phyloP scores from a whole-genome alignment of 2,113 vertebrate species.

The Pseudopipra pipra region DNA sequence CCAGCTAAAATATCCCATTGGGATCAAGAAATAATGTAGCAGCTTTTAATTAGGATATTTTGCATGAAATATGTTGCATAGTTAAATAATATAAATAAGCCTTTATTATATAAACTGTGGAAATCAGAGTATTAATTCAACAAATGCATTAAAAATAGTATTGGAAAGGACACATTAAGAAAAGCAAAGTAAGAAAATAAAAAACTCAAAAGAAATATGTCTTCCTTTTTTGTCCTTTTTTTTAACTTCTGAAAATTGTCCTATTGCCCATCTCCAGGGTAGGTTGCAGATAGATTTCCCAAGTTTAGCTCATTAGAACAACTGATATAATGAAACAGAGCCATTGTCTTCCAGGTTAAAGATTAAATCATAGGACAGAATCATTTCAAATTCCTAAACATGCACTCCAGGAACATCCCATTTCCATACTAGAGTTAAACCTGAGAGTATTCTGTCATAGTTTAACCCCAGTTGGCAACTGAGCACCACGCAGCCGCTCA shows the following conservation, averaged over 20 bases:
- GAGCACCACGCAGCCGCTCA: rapidly evolving
- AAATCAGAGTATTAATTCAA: slow-evolving; percentile 21
- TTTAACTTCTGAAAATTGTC: not conserved
- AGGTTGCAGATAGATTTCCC: not conserved
- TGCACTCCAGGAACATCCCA: not conserved
- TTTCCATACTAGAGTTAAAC: not conserved
- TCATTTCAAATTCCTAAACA: not conserved
- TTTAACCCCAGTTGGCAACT: not conserved
- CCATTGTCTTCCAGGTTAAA: not conserved
- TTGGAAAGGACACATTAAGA: not conserved
- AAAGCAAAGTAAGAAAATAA: not conserved
- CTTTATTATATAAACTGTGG: not conserved
- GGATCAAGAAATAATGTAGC: not conserved
- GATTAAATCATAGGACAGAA: not conserved
- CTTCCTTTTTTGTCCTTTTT: not conserved
- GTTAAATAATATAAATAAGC: not conserved
- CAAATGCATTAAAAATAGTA: not conserved
- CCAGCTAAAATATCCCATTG: not conserved
- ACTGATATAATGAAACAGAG: not conserved
- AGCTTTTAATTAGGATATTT: slow-evolving; percentile 34
- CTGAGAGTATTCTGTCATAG: not conserved
- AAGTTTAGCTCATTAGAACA: not conserved
- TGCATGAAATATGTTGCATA: not conserved
- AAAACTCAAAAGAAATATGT: not conserved
- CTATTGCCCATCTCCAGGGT: not conserved